Conservation (phyloP, 2,113 vertebrate genomes). For the Odontesthes bonariensis region DNA sequence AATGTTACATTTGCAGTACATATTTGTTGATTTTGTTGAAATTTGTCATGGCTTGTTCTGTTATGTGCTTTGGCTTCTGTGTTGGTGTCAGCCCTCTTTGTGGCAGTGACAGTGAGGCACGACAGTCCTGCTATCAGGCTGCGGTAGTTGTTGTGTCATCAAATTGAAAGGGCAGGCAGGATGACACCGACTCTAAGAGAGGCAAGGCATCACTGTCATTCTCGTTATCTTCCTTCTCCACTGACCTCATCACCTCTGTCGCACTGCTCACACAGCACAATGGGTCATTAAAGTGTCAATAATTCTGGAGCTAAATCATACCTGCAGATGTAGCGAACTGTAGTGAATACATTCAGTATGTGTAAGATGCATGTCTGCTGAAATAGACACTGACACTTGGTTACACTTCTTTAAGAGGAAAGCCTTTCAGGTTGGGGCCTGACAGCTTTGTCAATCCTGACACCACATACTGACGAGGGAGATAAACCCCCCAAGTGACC, state of each 20-base stretch:
- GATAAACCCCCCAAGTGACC: conserved; percentile 23
- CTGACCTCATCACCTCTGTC: conserved; percentile 53
- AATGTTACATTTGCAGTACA: conserved; percentile 1
- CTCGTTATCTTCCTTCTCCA: conserved; percentile 59
- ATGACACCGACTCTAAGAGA: conserved; percentile 47
- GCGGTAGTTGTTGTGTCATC: conserved; percentile 43
- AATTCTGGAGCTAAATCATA: conserved; percentile 27
- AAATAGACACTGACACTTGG: conserved; percentile 1
- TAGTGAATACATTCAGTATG: background rate
- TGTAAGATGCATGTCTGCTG: background rate
- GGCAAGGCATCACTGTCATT: conserved; percentile 62
- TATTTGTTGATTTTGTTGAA: background rate
- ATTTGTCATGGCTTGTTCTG: background rate
- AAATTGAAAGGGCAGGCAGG: conserved; percentile 56
- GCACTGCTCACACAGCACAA: conserved; percentile 29
- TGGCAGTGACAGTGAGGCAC: conserved; percentile 51
- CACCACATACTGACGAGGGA: conserved; percentile 30
- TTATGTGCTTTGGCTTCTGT: conserved; percentile 9
- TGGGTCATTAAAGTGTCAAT: conserved; percentile 42
- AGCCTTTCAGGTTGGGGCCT: conserved; percentile 14
- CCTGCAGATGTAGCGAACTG: background rate
- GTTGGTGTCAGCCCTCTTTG: conserved; percentile 13
- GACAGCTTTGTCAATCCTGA: conserved; percentile 49
- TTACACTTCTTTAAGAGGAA: conserved; percentile 29
- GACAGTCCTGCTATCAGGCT: conserved; percentile 39